Percentiles rank a stretch among this genome's conserved stretches.
Evolutionary conservation across 2,888 invertebrate genomes (phyloP).

Genomic region (Schizotus pectinicornis): DNA sequence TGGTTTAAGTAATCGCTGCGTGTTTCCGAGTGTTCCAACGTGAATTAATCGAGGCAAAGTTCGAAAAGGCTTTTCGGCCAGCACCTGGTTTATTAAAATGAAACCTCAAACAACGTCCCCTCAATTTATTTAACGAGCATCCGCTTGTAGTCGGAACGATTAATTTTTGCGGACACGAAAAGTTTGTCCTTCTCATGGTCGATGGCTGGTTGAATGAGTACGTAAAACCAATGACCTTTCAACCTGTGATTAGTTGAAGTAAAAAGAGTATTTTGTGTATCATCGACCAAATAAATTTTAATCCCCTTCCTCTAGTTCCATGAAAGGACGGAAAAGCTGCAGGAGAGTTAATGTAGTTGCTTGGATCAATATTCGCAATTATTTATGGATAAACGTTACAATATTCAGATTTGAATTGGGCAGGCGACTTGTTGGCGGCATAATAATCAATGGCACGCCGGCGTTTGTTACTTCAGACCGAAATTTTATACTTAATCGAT

Average conservation of each 20-base stretch:
- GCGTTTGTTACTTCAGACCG: conserved; percentile 11
- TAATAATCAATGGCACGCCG: conserved; percentile 26
- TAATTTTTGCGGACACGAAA: not conserved
- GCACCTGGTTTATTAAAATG: too few species aligned
- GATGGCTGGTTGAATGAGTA: conserved; percentile 8
- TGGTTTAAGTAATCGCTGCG: too few species aligned
- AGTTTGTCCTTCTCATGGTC: conserved; percentile 3
- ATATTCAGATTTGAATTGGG: conserved; percentile 28
- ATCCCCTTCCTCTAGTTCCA: not conserved
- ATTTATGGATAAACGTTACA: conserved; percentile 1
- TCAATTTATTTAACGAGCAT: too few species aligned
- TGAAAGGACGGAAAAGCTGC: conserved; percentile 2
- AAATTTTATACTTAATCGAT: conserved; percentile 16
- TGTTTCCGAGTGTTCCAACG: too few species aligned
- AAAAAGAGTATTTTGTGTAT: conserved; percentile 9
- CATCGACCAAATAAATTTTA: too few species aligned
- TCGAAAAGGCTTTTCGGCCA: too few species aligned
- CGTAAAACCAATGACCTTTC: conserved; percentile 15
- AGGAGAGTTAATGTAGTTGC: not conserved
- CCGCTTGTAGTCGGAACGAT: too few species aligned
- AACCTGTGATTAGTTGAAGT: conserved; percentile 11
- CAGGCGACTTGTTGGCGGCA: conserved; percentile 31
- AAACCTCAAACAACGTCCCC: too few species aligned
- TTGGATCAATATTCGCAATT: not conserved
- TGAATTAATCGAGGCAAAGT: too few species aligned